phyloP scores from a whole-genome alignment of 2,797 vertebrate genomes.

The Cossypha niveicapilla region DNA sequence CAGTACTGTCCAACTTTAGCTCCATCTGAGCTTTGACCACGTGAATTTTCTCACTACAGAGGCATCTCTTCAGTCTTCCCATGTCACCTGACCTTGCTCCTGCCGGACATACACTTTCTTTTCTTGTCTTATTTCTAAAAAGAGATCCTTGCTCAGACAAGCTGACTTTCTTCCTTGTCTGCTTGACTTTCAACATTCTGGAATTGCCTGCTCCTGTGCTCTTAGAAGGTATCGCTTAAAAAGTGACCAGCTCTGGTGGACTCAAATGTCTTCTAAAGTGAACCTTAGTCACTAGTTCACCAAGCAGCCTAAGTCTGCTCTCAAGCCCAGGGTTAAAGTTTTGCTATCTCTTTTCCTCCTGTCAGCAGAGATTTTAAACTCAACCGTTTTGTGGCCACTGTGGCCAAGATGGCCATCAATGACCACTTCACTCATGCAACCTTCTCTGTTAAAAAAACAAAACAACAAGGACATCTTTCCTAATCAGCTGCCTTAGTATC shows the following conservation, averaged over 20 bases:
- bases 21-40: background rate
- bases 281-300: background rate
- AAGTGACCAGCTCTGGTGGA: background rate
- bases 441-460: background rate
- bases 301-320: background rate
- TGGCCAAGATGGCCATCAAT: background rate
- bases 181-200: background rate
- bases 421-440: background rate
- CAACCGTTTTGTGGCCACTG: accelerated
- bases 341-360: background rate
- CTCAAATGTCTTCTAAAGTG: background rate
- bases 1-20: background rate
- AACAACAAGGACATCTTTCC: background rate
- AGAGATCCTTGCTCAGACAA: background rate
- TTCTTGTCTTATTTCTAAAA: background rate
- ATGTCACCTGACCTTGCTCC: background rate
- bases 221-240: background rate
- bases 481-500: background rate
- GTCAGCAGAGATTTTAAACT: background rate
- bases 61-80: background rate
- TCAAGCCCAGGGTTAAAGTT: background rate
- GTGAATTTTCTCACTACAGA: background rate
- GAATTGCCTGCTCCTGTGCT: background rate
- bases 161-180: background rate
- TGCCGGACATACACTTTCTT: background rate